A percentile compares a stretch with the other conserved stretches of the same genome.
phyloP scores from a whole-genome alignment of 2,888 invertebrate species.

The Thera britannica region DNA sequence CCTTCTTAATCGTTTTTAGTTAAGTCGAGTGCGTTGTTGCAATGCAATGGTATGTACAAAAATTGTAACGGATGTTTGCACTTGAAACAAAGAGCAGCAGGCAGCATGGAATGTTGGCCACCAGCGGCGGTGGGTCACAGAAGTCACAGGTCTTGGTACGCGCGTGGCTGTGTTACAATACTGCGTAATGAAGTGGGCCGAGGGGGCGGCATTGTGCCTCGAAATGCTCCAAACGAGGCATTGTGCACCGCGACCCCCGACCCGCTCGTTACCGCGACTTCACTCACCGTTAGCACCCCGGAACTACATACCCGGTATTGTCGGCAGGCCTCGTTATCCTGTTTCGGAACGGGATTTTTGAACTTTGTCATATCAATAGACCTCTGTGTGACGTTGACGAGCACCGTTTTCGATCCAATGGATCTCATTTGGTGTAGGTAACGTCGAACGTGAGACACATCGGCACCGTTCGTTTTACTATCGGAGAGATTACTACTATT shows the following conservation, averaged over 20 bases:
- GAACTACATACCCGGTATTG: conserved; percentile 42
- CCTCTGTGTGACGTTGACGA: conserved; percentile 30
- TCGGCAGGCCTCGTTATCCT: conserved; percentile 47
- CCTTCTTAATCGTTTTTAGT: neutral
- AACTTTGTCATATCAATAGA: conserved; percentile 36
- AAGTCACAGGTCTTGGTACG: conserved; percentile 58
- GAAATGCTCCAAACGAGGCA: conserved; percentile 70
- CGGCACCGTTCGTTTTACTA: too few species aligned
- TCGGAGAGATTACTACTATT: too few species aligned
- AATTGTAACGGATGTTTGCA: conserved; percentile 45
- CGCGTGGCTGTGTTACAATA: conserved; percentile 72
- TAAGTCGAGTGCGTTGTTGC: conserved; percentile 20
- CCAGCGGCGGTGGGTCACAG: conserved; percentile 69
- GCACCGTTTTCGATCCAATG: neutral
- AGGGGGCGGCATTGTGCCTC: conserved; percentile 79
- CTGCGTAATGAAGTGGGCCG: conserved; percentile 84
- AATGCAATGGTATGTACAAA: conserved; percentile 1
- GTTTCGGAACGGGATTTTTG: conserved; percentile 18
- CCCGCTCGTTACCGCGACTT: conserved; percentile 66
- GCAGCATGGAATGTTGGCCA: conserved; percentile 59
- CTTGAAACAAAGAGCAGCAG: conserved; percentile 56
- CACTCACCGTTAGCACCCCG: conserved; percentile 51
- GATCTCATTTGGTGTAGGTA: neutral
- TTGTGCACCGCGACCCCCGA: conserved; percentile 76
- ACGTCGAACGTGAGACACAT: neutral